Percentiles rank a stretch among this genome's conserved stretches.
These are phyloP conservation scores for Pectinophora gossypiella DNA, from an alignment of 1,140 invertebrate species.

Conservation along the genomic window DNA sequence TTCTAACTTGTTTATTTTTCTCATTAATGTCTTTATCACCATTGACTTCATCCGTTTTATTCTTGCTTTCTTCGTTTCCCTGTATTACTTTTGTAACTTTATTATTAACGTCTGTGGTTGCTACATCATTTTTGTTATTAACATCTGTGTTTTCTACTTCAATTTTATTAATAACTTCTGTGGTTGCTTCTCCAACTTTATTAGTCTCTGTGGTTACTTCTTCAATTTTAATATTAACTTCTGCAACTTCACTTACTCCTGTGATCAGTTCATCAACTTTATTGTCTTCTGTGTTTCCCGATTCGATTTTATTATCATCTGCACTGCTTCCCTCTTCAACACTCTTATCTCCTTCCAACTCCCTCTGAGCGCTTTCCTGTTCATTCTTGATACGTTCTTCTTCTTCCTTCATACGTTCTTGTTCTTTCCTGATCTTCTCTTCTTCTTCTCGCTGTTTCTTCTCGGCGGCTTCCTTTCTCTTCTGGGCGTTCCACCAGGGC, in stretches of 20 bases:
- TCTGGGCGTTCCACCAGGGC: constrained; percentile 66
- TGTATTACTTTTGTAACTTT: too few species aligned
- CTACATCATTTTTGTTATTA: too few species aligned
- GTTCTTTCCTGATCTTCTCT: constrained; percentile 18
- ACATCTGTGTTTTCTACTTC: too few species aligned
- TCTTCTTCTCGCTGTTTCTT: constrained; percentile 38
- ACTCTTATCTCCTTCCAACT: neutral
- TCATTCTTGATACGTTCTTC: too few species aligned
- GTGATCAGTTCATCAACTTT: neutral
- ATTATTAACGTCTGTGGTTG: too few species aligned
- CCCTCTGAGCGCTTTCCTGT: neutral
- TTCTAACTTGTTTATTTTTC: neutral
- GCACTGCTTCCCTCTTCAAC: neutral
- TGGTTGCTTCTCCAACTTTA: too few species aligned
- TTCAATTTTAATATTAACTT: neutral
- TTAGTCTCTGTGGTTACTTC: neutral
- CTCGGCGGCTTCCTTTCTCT: constrained; percentile 49
- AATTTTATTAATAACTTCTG: too few species aligned
- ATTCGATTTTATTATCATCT: neutral
- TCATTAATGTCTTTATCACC: neutral
- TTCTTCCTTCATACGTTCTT: neutral
- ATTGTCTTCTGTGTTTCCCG: neutral
- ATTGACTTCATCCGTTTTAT: neutral
- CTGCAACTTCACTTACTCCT: neutral
- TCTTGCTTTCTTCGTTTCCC: neutral